These are phyloP conservation scores for Muscicapa comitata DNA, from an alignment of 2,797 vertebrate genomes.

Conservation along the genomic window DNA sequence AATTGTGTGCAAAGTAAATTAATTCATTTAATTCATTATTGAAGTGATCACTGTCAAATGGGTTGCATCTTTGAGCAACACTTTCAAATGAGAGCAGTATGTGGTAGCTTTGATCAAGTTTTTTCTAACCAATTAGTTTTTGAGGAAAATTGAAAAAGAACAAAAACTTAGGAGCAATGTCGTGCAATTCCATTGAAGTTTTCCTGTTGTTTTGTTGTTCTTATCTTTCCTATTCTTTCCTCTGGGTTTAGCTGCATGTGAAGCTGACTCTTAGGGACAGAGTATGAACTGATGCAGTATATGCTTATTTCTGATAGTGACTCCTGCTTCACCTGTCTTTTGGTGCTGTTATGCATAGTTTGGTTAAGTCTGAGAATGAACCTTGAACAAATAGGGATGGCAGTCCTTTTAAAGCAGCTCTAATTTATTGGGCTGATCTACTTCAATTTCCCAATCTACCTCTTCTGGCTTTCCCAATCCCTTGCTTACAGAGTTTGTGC, in stretches of 20 bases:
- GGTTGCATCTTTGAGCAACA: not conserved
- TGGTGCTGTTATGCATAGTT: not conserved
- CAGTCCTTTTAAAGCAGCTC: not conserved
- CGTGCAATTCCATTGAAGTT: not conserved
- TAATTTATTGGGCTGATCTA: not conserved
- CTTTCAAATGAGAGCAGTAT: not conserved
- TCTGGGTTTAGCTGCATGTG: not conserved
- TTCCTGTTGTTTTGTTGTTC: not conserved
- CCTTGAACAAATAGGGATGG: not conserved
- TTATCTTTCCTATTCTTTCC: not conserved
- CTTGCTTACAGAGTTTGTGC: not conserved
- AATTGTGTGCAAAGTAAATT: not conserved
- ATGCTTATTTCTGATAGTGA: not conserved
- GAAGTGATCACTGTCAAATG: not conserved
- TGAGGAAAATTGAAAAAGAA: not conserved
- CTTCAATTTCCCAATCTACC: no score
- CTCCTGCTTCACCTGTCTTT: not conserved
- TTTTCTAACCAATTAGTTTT: not conserved
- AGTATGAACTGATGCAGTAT: rapidly evolving
- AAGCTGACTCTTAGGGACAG: not conserved
- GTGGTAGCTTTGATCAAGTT: not conserved
- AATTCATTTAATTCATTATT: not conserved
- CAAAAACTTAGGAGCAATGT: not conserved
- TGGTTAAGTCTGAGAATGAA: not conserved
- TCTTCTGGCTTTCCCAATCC: not conserved